phyloP scores from a whole-genome alignment of 2,113 vertebrate species.

The Gymnogyps californianus region DNA sequence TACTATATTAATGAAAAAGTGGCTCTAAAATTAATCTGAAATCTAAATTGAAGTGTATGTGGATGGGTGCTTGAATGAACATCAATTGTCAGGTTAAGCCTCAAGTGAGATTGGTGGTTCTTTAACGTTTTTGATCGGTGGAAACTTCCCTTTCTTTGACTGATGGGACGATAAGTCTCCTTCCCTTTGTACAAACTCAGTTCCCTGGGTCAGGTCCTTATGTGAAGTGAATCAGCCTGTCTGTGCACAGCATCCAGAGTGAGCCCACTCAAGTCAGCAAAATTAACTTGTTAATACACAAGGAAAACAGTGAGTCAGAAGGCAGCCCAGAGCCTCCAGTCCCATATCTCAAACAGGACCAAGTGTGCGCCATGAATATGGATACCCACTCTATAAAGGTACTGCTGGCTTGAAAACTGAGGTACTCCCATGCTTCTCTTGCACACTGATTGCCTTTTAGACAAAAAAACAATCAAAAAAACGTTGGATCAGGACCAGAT shows the following conservation, averaged over 20 bases:
- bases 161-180: background rate
- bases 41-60: background rate
- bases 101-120: background rate
- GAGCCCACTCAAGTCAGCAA: background rate
- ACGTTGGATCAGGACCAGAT: background rate
- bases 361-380: fast-evolving
- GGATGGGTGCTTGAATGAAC: background rate
- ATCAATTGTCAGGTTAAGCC: background rate
- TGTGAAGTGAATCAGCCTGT: background rate
- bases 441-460: background rate
- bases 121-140: background rate
- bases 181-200: background rate
- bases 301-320: background rate
- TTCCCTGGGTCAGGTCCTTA: background rate
- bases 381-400: background rate
- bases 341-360: background rate
- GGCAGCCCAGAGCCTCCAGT: background rate
- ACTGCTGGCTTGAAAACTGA: background rate
- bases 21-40: background rate
- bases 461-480: background rate
- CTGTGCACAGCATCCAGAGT: background rate
- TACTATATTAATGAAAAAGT: background rate
- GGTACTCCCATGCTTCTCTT: background rate
- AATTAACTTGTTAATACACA: background rate
- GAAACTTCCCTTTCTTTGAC: background rate